Evolutionary conservation across 2,888 invertebrate genomes (phyloP), one percentile per base, ranked within the genome.

Genomic region (Cryptocephalus moraei): DNA sequence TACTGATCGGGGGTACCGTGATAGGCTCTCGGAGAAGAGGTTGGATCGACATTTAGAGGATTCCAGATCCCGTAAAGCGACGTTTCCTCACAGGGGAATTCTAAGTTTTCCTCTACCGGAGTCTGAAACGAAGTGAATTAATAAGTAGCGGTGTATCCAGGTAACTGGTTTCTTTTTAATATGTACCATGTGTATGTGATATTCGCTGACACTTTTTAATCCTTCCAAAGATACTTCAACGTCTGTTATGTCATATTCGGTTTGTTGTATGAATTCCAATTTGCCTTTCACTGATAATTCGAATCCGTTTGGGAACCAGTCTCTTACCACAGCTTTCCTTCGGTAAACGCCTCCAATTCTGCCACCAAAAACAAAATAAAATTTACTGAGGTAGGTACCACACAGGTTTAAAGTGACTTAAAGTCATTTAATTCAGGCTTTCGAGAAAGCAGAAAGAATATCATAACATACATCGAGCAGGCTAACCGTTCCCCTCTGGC

Each of bases 401-500:
- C 6, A 6, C 2, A 22, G 22, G 6, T 6, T 22, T 22, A 22
- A 22, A 6, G 6, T 22, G n/a, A n/a, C n/a, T n/a, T n/a, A n/a
- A n/a, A n/a, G n/a, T n/a, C n/a, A n/a, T n/a, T n/a, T n/a, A n/a
- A n/a, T n/a, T n/a, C n/a, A n/a, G n/a, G n/a, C n/a, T n/a, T n/a
- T n/a, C n/a, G n/a, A n/a, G 22, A 22, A 22, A 22, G 2, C 22
- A 22, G 6, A 6, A 2, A 22, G 6, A 22, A 22, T 22, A 33
- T n/a, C 11, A 38, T 44, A 33, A 71, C 75, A 79, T 69, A 91
- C 88, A 80, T 78, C 8, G 91, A 86, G 67, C 95, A 95, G 0
- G 90, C 91, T 64, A 94, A 74, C 51, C 93, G 73, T 68, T 92
- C 90, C 10, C 93, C 93, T 54, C 93, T 73, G 0, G 91, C 91